These are phyloP conservation scores for Aricia artaxerxes DNA, from an alignment of 2,888 invertebrate genomes.

Conservation along the genomic window DNA sequence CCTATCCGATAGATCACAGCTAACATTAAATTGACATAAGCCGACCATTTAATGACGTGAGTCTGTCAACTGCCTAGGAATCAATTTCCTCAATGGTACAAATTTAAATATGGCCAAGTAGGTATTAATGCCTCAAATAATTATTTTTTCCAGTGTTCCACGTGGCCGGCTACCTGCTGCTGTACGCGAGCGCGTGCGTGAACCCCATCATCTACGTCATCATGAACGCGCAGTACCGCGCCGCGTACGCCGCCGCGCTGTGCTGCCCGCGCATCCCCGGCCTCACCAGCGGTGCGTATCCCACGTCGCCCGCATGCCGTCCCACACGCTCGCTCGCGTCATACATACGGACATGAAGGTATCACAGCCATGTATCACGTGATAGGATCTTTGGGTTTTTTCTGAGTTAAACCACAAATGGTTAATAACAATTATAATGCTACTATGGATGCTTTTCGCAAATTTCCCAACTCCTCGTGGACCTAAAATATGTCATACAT, in stretches of 20 bases:
- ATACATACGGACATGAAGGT: conserved; percentile 74
- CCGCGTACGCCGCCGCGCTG: conserved; percentile 91
- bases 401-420: not conserved
- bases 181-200: conserved; percentile 94
- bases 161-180: conserved; percentile 90
- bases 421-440: too few species aligned
- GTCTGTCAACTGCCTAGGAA: too few species aligned
- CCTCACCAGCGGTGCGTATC: conserved; percentile 82
- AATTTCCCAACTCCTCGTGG: too few species aligned
- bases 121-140: too few species aligned
- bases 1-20: too few species aligned
- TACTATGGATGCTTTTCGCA: too few species aligned
- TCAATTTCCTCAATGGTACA: too few species aligned
- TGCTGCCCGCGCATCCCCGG: conserved; percentile 83
- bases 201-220: conserved; percentile 97
- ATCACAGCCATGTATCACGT: conserved; percentile 46
- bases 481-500: too few species aligned
- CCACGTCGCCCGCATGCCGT: conserved; percentile 68
- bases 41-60: too few species aligned
- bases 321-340: conserved; percentile 63
- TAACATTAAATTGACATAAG: too few species aligned
- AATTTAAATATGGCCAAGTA: too few species aligned
- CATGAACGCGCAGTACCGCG: conserved; percentile 96
- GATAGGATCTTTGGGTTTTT: not conserved
- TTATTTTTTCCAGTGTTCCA: conserved; percentile 77